Conservation (phyloP, 2,888 invertebrate species). For the Muscina levida region DNA sequence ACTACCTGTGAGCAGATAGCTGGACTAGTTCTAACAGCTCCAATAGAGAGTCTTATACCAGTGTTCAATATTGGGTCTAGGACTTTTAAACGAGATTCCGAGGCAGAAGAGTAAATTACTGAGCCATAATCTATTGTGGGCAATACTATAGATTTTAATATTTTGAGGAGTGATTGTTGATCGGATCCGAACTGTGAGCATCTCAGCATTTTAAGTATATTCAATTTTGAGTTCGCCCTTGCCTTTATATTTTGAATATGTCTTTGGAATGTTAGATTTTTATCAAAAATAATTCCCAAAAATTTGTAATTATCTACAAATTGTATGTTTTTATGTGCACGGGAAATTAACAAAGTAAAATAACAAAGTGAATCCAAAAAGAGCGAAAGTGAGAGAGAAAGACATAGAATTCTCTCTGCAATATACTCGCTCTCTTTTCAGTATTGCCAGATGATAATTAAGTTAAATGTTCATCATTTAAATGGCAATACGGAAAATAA, state of each 20-base stretch:
- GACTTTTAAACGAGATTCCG: too few relatives aligned
- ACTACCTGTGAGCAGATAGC: background rate
- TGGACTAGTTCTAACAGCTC: conserved; percentile 24
- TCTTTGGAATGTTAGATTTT: background rate
- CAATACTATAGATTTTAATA: background rate
- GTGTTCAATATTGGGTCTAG: conserved; percentile 3
- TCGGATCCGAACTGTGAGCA: background rate
- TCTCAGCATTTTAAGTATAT: conserved; percentile 1
- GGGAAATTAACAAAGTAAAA: too few relatives aligned
- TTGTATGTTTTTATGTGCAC: background rate
- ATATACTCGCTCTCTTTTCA: too few relatives aligned
- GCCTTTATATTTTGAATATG: background rate
- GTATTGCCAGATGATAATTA: too few relatives aligned
- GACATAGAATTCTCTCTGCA: too few relatives aligned
- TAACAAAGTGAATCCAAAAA: too few relatives aligned
- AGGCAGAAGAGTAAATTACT: background rate
- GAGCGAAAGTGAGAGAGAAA: too few relatives aligned
- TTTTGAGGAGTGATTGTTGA: conserved; percentile 9
- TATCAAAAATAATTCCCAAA: background rate
- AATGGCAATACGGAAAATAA: too few relatives aligned
- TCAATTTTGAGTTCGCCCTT: background rate
- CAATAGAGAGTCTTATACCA: conserved; percentile 18
- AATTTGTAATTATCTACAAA: background rate
- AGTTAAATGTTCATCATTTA: too few relatives aligned
- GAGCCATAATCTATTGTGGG: background rate